These are phyloP conservation scores for Tamandua tetradactyla DNA, from an alignment of 2,797 vertebrate genomes.

Conservation along the genomic window DNA sequence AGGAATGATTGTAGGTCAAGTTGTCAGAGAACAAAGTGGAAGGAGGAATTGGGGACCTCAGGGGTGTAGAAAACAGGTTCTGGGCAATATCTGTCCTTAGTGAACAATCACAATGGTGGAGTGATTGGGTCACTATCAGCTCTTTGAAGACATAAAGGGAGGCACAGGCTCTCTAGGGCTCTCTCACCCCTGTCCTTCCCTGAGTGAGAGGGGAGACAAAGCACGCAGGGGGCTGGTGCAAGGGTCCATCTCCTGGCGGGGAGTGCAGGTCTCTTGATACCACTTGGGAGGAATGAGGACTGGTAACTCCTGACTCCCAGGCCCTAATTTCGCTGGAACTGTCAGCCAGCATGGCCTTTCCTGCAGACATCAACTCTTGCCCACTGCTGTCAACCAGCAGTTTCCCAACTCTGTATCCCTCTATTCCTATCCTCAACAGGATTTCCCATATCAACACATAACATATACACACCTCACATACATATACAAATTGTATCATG, in stretches of 20 bases:
- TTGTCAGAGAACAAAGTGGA: neutral
- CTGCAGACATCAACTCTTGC: neutral
- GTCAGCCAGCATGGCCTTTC: neutral
- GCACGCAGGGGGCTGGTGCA: neutral
- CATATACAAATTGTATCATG: neutral
- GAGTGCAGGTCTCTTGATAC: neutral
- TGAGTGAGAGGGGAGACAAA: neutral
- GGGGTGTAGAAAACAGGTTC: neutral
- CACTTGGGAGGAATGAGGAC: rapidly evolving
- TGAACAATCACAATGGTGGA: neutral
- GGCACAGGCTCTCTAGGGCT: neutral
- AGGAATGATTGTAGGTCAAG: neutral
- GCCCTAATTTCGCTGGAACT: neutral
- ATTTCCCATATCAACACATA: neutral
- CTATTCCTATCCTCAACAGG: neutral
- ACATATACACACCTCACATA: neutral
- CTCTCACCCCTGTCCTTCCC: neutral
- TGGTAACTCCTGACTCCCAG: neutral
- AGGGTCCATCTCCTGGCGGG: neutral
- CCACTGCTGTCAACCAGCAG: neutral
- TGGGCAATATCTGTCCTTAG: neutral
- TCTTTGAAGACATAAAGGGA: neutral
- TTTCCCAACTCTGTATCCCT: neutral
- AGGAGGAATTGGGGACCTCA: neutral
- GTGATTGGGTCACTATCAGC: neutral